A percentile compares a stretch with the other conserved stretches of the same genome.
Evolutionary conservation across 2,888 invertebrate genomes (phyloP).

Genomic region (Neuroscelio doddi): DNA sequence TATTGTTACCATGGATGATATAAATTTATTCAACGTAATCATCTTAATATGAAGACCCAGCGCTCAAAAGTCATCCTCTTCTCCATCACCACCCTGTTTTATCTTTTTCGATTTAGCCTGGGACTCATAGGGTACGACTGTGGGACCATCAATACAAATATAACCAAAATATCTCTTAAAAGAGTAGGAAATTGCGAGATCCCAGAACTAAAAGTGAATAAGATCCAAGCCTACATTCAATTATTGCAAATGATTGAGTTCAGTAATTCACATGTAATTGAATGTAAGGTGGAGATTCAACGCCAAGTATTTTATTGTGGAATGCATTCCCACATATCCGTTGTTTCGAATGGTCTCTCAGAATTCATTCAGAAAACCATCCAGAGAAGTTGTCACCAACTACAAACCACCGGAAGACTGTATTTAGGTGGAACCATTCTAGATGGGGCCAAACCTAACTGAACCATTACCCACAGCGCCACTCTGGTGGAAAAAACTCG

Average conservation of each 20-base stretch:
- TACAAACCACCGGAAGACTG: background rate
- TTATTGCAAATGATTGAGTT: conserved; percentile 24
- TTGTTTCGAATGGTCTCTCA: background rate
- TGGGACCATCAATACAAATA: too few relatives aligned
- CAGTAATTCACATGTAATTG: conserved; percentile 7
- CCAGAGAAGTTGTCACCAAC: background rate
- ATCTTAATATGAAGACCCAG: too few relatives aligned
- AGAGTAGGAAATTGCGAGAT: conserved; percentile 28
- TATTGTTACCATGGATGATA: too few relatives aligned
- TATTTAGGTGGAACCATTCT: background rate
- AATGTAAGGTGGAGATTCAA: conserved; percentile 28
- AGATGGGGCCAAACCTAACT: too few relatives aligned
- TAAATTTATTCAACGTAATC: too few relatives aligned
- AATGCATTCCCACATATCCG: background rate
- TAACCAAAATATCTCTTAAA: conserved; percentile 8
- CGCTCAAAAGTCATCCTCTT: too few relatives aligned
- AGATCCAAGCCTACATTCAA: conserved; percentile 10
- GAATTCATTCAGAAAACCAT: background rate
- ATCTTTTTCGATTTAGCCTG: too few relatives aligned
- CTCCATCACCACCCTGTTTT: too few relatives aligned
- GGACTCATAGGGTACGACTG: too few relatives aligned
- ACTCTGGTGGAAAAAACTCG: too few relatives aligned
- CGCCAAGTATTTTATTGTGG: conserved; percentile 11
- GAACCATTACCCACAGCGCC: too few relatives aligned
- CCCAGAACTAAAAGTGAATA: conserved; percentile 7